Conservation (phyloP, 2,797 vertebrate species). For the Alexandromys oeconomus region DNA sequence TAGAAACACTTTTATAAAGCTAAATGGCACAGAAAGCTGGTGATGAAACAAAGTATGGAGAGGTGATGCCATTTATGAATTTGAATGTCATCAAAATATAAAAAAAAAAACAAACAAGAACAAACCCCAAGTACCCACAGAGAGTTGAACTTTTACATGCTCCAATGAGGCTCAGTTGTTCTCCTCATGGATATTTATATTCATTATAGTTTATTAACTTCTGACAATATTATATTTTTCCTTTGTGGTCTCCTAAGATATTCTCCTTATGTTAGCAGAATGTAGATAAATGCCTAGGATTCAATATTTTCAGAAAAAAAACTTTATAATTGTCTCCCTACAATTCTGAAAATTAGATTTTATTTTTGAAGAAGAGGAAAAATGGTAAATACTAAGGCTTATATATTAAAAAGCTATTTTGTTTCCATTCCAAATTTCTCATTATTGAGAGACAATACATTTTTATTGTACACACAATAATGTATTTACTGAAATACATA, state of each 20-base stretch:
- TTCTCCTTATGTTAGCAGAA: not conserved
- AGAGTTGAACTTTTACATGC: not conserved
- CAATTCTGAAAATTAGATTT: constrained; percentile 4
- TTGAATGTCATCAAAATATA: not conserved
- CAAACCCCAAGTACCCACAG: not conserved
- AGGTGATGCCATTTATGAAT: not conserved
- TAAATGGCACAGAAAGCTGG: not conserved
- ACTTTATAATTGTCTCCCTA: constrained; percentile 9
- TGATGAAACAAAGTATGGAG: not conserved
- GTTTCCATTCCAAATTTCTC: not conserved
- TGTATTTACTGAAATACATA: not conserved
- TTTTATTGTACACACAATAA: not conserved
- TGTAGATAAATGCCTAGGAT: not conserved
- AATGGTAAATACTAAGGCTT: not conserved
- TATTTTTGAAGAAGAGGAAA: not conserved
- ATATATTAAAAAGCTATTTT: not conserved
- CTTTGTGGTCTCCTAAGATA: not conserved
- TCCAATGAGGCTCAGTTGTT: not conserved
- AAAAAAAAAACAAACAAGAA: not conserved
- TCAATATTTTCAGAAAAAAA: not conserved
- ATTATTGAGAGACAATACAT: not conserved
- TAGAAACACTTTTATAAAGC: not conserved
- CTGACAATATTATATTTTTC: not conserved
- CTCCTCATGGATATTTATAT: not conserved
- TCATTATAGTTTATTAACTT: not conserved